phyloP scores from a whole-genome alignment of 2,113 vertebrate species.

The rabbit (Oryctolagus cuniculus) region mOryCun1.1 NC_091442.1:38032501-38033000 shows the following conservation, averaged over 20 bases:
- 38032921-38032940: not conserved
- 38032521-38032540: not conserved
- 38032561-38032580: not conserved
- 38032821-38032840: not conserved
- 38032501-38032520: not conserved
- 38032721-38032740: not conserved
- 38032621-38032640: not conserved
- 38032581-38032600: not conserved
- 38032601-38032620: not conserved
- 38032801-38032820: conserved; percentile 26
- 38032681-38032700: not conserved
- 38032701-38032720: not conserved
- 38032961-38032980: not conserved
- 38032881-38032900: not conserved
- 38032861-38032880: not conserved
- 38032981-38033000: not conserved
- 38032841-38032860: not conserved
- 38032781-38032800: not conserved
- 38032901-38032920: not conserved
- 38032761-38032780: conserved; percentile 26
- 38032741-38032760: not conserved
- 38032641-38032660: not conserved
- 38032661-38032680: not conserved
- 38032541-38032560: not conserved
- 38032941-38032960: not conserved